Evolutionary conservation across 2,888 invertebrate genomes (phyloP).

Genomic region (Zaprionus obscuricornis): DNA sequence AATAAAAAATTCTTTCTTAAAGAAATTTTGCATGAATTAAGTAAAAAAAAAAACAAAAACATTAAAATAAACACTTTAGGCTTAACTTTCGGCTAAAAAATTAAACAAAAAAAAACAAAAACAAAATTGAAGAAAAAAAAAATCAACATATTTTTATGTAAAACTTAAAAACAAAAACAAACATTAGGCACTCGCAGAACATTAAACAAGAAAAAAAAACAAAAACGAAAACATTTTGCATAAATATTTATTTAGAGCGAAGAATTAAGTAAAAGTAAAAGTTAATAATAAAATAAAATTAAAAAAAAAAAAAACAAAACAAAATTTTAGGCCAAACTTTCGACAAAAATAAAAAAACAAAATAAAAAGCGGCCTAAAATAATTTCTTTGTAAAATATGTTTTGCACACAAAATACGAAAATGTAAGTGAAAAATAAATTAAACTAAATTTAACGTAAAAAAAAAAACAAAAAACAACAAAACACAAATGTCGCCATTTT

Average conservation of each 20-base stretch:
- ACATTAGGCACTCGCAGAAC: constrained; percentile 48
- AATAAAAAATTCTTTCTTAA: constrained; percentile 56
- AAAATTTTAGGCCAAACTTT: constrained; percentile 70
- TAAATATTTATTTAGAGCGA: constrained; percentile 56
- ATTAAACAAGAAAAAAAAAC: constrained; percentile 45
- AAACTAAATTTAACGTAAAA: constrained; percentile 45
- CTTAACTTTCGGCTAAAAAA: constrained; percentile 73
- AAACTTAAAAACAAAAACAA: constrained; percentile 44
- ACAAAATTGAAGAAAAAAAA: too few species aligned
- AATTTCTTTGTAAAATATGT: constrained; percentile 82
- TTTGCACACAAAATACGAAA: constrained; percentile 41
- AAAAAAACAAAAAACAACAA: constrained; percentile 49
- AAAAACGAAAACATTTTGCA: constrained; percentile 41
- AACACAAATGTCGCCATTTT: constrained; percentile 82
- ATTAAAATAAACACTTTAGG: constrained; percentile 66
- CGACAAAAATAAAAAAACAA: too few species aligned
- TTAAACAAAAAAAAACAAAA: constrained; percentile 46
- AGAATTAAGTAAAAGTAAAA: constrained; percentile 27
- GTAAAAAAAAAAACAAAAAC: constrained; percentile 45
- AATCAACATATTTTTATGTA: constrained; percentile 60
- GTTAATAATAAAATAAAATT: too few species aligned
- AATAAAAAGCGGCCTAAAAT: constrained; percentile 77
- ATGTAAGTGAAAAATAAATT: constrained; percentile 36
- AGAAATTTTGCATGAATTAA: constrained; percentile 55
- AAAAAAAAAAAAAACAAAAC: too few species aligned